Percentiles rank a stretch among this genome's conserved stretches.
phyloP scores from a whole-genome alignment of 2,888 invertebrate species.

The Hetaerina titia region DNA sequence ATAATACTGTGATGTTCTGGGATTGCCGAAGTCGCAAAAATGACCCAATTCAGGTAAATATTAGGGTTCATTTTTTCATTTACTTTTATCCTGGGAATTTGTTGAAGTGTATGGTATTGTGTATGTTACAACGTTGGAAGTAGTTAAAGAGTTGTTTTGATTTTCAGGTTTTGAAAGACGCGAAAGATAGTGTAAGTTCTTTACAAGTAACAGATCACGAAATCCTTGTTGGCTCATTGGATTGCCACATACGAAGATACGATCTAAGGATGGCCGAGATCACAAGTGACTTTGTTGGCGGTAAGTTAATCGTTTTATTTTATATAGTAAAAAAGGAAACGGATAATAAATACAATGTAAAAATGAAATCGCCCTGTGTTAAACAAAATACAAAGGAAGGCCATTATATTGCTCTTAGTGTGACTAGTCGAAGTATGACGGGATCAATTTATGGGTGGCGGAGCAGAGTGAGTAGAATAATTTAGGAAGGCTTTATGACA shows the following conservation, averaged over 20 bases:
- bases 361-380: too few relatives aligned
- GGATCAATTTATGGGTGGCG: too few relatives aligned
- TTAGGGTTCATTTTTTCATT: background rate
- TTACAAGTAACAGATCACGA: conserved; percentile 90
- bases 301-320: conserved; percentile 75
- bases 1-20: conserved; percentile 96
- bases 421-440: too few relatives aligned
- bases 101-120: too few relatives aligned
- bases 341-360: too few relatives aligned
- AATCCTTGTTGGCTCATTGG: conserved; percentile 93
- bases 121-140: background rate
- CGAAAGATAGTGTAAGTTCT: conserved; percentile 93
- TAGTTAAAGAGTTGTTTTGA: conserved; percentile 13
- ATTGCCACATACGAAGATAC: conserved; percentile 91
- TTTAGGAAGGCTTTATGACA: too few relatives aligned
- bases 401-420: too few relatives aligned
- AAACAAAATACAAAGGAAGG: too few relatives aligned
- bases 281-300: conserved; percentile 90
- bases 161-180: conserved; percentile 87
- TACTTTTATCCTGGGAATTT: background rate
- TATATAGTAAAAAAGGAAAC: too few relatives aligned
- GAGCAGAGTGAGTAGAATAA: too few relatives aligned
- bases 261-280: conserved; percentile 94
- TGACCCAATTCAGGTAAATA: conserved; percentile 85
- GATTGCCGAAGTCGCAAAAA: conserved; percentile 86